phyloP scores from a whole-genome alignment of 2,797 vertebrate species.

The Dermochelys coriacea region DNA sequence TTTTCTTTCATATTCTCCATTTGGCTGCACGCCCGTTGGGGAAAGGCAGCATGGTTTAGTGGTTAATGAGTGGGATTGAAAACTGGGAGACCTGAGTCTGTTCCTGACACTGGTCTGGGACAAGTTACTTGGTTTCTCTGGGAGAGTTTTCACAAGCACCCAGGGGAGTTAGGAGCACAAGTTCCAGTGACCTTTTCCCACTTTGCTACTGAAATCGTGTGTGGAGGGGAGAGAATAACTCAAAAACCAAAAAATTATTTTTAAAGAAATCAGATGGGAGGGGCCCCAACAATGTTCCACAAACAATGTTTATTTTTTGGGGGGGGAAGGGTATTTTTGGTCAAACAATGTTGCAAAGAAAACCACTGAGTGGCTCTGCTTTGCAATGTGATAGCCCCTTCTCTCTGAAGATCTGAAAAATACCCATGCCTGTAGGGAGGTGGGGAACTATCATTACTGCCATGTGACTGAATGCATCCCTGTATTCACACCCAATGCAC shows the following conservation, averaged over 20 bases:
- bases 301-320: no score
- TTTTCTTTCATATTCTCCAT: background rate
- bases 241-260: background rate
- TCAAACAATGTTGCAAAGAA: no score
- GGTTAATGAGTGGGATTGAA: no score
- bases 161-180: background rate
- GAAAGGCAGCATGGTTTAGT: background rate
- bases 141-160: background rate
- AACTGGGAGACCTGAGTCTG: background rate
- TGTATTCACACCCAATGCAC: no score
- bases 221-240: background rate
- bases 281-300: no score
- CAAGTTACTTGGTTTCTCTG: background rate
- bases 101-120: no score
- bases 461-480: no score
- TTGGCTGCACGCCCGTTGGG: background rate
- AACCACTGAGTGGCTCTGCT: no score
- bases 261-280: no score
- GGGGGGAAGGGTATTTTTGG: no score
- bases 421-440: no score
- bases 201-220: background rate
- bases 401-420: background rate
- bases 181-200: background rate
- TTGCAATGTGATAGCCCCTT: background rate
- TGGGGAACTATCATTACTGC: no score